Percentiles rank a stretch among this genome's conserved stretches.
phyloP scores from a whole-genome alignment of 2,797 vertebrate genomes.

The Lemur catta region DNA sequence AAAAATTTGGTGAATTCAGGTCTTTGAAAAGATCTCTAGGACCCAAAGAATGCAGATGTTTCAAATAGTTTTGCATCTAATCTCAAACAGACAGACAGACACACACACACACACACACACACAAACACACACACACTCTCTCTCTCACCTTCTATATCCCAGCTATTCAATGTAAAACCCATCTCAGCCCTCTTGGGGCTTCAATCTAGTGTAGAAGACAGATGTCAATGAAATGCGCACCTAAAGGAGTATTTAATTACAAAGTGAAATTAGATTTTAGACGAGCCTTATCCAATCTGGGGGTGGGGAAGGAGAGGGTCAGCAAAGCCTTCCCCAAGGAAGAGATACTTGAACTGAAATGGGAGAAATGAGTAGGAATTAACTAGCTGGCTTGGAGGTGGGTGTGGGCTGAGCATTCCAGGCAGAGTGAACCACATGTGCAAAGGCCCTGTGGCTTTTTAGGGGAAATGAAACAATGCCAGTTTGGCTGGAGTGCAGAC shows the following conservation, averaged over 20 bases:
- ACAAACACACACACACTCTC: background rate
- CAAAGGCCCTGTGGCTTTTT: background rate
- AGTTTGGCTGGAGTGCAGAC: background rate
- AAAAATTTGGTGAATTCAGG: background rate
- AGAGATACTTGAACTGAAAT: background rate
- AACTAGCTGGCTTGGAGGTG: background rate
- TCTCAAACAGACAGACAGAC: background rate
- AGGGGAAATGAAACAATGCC: background rate
- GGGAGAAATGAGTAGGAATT: background rate
- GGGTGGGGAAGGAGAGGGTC: background rate
- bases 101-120: background rate
- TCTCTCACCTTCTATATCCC: background rate
- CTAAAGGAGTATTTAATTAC: background rate
- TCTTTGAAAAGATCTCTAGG: slow-evolving; percentile 2
- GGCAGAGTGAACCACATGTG: background rate
- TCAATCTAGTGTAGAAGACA: background rate
- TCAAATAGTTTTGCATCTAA: slow-evolving; percentile 1
- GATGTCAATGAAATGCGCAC: background rate
- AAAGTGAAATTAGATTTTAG: background rate
- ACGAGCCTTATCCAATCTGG: background rate
- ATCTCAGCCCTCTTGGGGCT: background rate
- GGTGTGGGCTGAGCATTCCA: background rate
- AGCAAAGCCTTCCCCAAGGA: background rate
- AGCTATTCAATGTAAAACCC: background rate
- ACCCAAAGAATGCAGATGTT: background rate